A percentile compares a stretch with the other conserved stretches of the same genome.
Evolutionary conservation across 2,888 invertebrate genomes (phyloP).

Genomic region (Euproctis similis): DNA sequence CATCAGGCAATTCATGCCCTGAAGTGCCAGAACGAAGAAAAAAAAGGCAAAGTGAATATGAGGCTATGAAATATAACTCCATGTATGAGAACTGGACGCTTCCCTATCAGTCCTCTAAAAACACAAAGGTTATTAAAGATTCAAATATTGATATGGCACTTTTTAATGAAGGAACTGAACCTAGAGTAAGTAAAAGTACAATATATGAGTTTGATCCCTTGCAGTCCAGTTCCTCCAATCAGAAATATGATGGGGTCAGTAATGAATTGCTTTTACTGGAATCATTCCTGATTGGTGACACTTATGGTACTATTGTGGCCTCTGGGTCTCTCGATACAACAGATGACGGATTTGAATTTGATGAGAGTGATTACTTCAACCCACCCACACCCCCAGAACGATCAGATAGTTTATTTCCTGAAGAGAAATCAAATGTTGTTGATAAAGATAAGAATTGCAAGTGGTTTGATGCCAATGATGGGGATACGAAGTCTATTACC

Average conservation of each 20-base stretch:
- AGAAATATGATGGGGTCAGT: slow-evolving; percentile 63
- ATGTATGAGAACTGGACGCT: slow-evolving; percentile 61
- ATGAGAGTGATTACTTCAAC: slow-evolving; percentile 60
- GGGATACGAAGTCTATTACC: slow-evolving; percentile 20
- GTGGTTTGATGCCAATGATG: slow-evolving; percentile 48
- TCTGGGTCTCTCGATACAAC: slow-evolving; percentile 57
- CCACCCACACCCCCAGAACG: slow-evolving; percentile 79
- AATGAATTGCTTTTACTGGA: slow-evolving; percentile 80
- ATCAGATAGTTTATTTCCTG: slow-evolving; percentile 77
- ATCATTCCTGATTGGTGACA: slow-evolving; percentile 80
- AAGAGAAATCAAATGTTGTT: slow-evolving; percentile 27
- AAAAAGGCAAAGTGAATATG: slow-evolving; percentile 34
- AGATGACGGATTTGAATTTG: slow-evolving; percentile 49
- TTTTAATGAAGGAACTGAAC: slow-evolving; percentile 1
- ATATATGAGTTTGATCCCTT: slow-evolving; percentile 85
- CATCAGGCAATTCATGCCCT: slow-evolving; percentile 32
- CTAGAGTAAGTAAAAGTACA: slow-evolving; percentile 73
- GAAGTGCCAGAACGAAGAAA: slow-evolving; percentile 50
- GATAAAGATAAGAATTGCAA: slow-evolving; percentile 57
- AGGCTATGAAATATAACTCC: slow-evolving; percentile 52
- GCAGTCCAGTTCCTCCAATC: slow-evolving; percentile 28
- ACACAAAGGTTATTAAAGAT: slow-evolving; percentile 6
- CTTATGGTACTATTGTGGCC: slow-evolving; percentile 77
- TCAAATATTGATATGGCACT: not conserved
- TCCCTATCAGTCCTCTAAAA: slow-evolving; percentile 28